Conservation (phyloP, 2,113 vertebrate genomes). For the Alouatta palliata region DNA sequence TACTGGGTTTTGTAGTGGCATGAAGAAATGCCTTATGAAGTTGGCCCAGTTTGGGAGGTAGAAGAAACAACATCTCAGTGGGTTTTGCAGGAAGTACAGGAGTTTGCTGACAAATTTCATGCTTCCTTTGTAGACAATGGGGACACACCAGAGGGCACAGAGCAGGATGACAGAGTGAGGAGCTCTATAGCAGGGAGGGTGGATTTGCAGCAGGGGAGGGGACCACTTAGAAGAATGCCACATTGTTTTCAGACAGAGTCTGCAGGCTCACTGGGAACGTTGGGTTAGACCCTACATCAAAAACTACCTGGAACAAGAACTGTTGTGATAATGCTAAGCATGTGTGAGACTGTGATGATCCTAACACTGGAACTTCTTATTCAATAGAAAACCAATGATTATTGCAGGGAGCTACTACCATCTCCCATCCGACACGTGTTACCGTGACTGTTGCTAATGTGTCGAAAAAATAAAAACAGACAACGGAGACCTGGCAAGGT, state of each 20-base stretch:
- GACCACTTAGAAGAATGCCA: background rate
- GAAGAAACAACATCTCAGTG: background rate
- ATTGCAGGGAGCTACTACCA: background rate
- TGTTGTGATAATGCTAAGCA: background rate
- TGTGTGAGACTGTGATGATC: too few species aligned
- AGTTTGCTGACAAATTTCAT: background rate
- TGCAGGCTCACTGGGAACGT: background rate
- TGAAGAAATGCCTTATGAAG: background rate
- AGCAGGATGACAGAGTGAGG: background rate
- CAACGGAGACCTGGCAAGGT: background rate
- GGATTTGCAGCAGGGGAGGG: background rate
- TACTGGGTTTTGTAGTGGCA: background rate
- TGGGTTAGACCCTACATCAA: background rate
- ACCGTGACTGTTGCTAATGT: background rate
- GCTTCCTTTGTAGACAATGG: background rate
- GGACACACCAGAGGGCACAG: background rate
- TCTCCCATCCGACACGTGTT: background rate
- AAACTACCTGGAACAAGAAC: too few species aligned
- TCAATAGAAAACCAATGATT: background rate
- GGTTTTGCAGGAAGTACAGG: background rate
- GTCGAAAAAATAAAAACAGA: background rate
- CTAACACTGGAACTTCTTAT: background rate
- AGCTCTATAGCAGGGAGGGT: accelerated
- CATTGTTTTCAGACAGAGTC: background rate
- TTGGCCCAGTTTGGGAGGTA: accelerated